Conservation (phyloP, 1,140 invertebrate genomes). For the Cepaea nemoralis region DNA sequence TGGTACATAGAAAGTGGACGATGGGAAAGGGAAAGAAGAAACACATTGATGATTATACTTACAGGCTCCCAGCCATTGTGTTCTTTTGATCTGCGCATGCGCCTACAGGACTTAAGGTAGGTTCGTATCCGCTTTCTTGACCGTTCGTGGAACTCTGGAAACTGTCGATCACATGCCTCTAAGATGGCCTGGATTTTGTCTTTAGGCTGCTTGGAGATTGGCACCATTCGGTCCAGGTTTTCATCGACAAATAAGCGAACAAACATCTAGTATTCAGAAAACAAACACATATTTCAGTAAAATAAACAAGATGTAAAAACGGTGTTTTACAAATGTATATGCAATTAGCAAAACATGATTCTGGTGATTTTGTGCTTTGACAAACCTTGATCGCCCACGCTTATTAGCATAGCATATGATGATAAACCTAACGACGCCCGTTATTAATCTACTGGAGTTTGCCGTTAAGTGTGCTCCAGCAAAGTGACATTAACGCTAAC, state of each 20-base stretch:
- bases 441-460: too few species aligned
- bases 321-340: too few species aligned
- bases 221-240: slow-evolving; percentile 94
- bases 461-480: too few species aligned
- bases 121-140: slow-evolving; percentile 94
- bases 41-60: slow-evolving; percentile 63
- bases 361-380: too few species aligned
- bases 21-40: neutral
- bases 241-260: slow-evolving; percentile 96
- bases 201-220: slow-evolving; percentile 96
- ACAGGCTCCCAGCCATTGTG: slow-evolving; percentile 79
- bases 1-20: too few species aligned
- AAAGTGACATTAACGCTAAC: too few species aligned
- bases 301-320: too few species aligned
- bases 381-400: too few species aligned
- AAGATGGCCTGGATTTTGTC: slow-evolving; percentile 98
- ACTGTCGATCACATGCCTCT: slow-evolving; percentile 95
- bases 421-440: too few species aligned
- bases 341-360: too few species aligned
- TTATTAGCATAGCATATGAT: too few species aligned
- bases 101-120: slow-evolving; percentile 93
- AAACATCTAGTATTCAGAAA: slow-evolving; percentile 85
- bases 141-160: slow-evolving; percentile 94
- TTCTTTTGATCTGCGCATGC: slow-evolving; percentile 92
- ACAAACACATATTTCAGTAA: too few species aligned